These are phyloP conservation scores for Maniola hyperantus DNA, from an alignment of 2,888 invertebrate species.

Conservation along the genomic window DNA sequence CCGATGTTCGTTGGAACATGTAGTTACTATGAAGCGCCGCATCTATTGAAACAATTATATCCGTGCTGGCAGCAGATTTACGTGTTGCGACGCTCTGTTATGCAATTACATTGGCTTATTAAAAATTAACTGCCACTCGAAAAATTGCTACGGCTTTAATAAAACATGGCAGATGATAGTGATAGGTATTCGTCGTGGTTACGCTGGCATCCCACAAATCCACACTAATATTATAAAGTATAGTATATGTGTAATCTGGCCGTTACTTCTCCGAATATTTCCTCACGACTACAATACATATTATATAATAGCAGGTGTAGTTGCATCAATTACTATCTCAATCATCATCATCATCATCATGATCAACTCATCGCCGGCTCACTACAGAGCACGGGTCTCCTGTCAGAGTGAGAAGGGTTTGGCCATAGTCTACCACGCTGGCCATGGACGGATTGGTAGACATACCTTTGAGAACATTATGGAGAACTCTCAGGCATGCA, in stretches of 20 bases:
- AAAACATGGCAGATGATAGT: neutral
- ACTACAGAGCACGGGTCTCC: no score
- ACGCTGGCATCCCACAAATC: neutral
- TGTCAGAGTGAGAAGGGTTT: no score
- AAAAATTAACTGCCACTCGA: slow-evolving; percentile 64
- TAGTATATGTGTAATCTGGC: neutral
- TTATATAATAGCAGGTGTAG: neutral
- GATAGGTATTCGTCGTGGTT: neutral
- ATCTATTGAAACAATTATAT: no score
- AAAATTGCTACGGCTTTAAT: slow-evolving; percentile 33
- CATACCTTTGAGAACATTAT: no score
- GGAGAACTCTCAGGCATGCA: no score
- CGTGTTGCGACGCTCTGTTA: slow-evolving; percentile 71
- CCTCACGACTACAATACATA: neutral
- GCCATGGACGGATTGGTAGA: no score
- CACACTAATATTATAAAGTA: neutral
- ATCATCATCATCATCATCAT: no score
- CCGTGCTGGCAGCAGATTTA: slow-evolving; percentile 57
- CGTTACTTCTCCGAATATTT: neutral
- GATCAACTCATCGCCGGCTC: no score
- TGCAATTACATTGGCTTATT: slow-evolving; percentile 78
- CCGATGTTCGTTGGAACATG: no score
- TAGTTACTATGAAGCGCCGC: no score
- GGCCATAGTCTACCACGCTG: no score
- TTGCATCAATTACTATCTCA: neutral